Base-by-base conservation (phyloP, 2,113 vertebrate genomes). In the Catharus bicknelli region DNA sequence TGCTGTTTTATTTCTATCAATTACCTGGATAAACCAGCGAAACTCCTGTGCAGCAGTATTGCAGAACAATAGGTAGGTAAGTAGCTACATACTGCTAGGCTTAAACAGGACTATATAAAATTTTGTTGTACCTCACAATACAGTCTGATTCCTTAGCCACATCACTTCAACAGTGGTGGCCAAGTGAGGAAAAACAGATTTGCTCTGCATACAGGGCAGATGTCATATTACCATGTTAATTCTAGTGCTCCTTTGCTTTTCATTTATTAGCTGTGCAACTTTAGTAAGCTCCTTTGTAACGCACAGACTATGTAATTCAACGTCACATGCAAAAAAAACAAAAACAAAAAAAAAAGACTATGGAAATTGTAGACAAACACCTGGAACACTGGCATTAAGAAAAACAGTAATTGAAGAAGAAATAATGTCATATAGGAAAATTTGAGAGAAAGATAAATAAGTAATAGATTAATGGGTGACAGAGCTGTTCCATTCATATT, bases 41-140 rank as follows among this genome's bases (percentile, higher is more conserved):
- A 16, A 70, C 2, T 85, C 5, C 30, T 27, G 3, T 43, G 25
- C 7, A 45, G 40, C 23, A 36, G 16, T 53, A 7, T 16, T 29
- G 8, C 3, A 18, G n/a, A 86, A 66, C 3, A 70, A n/a, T 5
- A 83, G 1, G 2, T n/a, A 75, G 14, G 51, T 11, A 67, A 45
- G 4, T 9, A 45, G 2, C 9, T 45, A 6, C 51, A 25, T 1
- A 1, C 13, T 78, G 11, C 9, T 67, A 29, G 42, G 7, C 8
- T 55, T 68, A 4, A 82, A 59, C 2, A 53, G 6, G 4, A 5
- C 14, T 62, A n/a, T 57, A 19, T n/a, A 53, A 47, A 73, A 48
- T 48, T 38, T 77, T 69, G 2, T 15, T 58, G 11, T 34, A 19
- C 4, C 4, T 68, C 22, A 66, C 18, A 36, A 16, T 29, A 18